These are phyloP conservation scores for Empidonax traillii DNA, from an alignment of 2,113 vertebrate genomes.

Conservation along the genomic window DNA sequence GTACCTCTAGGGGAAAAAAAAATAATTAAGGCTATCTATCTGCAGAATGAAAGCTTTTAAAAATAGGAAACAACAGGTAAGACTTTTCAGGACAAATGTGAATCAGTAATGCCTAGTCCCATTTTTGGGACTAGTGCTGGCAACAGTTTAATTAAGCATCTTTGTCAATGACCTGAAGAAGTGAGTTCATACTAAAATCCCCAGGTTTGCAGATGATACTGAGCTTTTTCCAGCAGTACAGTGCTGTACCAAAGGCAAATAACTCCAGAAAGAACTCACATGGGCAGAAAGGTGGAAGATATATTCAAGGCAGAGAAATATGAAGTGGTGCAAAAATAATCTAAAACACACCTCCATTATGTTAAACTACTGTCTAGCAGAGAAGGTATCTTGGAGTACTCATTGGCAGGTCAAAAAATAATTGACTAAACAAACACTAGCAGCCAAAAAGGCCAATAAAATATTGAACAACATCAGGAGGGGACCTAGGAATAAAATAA, in stretches of 20 bases:
- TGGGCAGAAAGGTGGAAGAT: not conserved
- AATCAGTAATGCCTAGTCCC: not conserved
- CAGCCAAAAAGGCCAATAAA: not conserved
- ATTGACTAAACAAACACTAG: not conserved
- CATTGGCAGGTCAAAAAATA: not conserved
- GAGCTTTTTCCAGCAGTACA: not conserved
- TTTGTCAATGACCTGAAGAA: not conserved
- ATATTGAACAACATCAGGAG: not conserved
- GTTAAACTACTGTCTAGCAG: not conserved
- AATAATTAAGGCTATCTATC: not conserved
- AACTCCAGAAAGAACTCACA: not conserved
- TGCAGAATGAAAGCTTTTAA: not conserved
- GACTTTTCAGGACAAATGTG: not conserved
- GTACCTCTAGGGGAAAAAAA: not conserved
- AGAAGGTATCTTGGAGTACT: not conserved
- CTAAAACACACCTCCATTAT: not conserved
- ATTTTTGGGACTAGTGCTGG: not conserved
- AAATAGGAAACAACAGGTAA: not conserved
- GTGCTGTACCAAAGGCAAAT: not conserved
- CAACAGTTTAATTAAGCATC: not conserved
- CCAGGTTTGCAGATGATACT: not conserved
- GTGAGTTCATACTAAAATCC: not conserved
- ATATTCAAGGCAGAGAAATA: not conserved
- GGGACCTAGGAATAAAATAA: not conserved
- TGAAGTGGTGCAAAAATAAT: not conserved